These are phyloP conservation scores for Carassius auratus DNA, from an alignment of 2,113 vertebrate species.

Conservation along the genomic window DNA sequence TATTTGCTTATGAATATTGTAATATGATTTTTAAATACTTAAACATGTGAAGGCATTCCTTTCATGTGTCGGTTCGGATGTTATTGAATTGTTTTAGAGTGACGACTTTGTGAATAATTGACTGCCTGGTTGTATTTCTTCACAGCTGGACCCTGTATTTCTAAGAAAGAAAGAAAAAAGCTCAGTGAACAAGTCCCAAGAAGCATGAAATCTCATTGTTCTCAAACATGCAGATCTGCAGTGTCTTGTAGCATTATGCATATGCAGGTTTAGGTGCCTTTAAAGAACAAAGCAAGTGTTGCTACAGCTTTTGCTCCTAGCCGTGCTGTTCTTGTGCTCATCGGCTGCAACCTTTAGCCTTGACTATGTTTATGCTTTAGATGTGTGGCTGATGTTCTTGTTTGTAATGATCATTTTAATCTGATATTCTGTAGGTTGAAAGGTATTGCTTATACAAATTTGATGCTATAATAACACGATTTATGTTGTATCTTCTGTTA, in stretches of 20 bases:
- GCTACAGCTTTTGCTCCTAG: slow-evolving; percentile 68
- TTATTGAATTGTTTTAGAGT: background rate
- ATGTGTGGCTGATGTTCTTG: background rate
- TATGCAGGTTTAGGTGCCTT: slow-evolving; percentile 75
- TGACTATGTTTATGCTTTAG: background rate
- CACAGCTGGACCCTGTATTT: slow-evolving; percentile 5
- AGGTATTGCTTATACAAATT: background rate
- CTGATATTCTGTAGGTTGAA: background rate
- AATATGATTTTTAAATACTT: background rate
- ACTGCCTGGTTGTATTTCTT: background rate
- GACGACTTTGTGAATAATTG: background rate
- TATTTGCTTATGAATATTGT: background rate
- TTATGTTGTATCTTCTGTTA: background rate
- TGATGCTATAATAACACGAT: slow-evolving; percentile 2
- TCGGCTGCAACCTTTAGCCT: slow-evolving; percentile 17
- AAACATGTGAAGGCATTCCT: background rate
- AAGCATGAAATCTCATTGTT: slow-evolving; percentile 22
- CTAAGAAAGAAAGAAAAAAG: slow-evolving; percentile 40
- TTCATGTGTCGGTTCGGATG: background rate
- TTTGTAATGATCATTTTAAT: slow-evolving; percentile 26
- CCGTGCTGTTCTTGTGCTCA: slow-evolving; percentile 59
- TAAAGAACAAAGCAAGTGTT: slow-evolving; percentile 59
- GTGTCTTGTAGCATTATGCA: slow-evolving; percentile 63
- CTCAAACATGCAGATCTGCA: slow-evolving; percentile 16
- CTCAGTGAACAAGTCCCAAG: slow-evolving; percentile 51